Evolutionary conservation across 2,113 vertebrate genomes (phyloP).

Genomic region (Leuciscus idus): DNA sequence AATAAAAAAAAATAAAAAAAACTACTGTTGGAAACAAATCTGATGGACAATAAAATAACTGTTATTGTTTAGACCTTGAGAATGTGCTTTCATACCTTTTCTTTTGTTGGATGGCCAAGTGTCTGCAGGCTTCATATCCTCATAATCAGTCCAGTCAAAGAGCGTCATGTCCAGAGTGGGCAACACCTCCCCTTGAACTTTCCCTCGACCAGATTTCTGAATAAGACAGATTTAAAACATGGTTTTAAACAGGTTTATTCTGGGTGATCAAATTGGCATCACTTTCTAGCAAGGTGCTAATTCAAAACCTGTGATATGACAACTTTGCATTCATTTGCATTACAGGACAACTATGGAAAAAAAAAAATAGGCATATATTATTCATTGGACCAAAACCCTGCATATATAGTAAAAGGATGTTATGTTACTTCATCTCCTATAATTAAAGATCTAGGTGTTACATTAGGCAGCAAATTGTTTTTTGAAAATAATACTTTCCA

Average conservation of each 20-base stretch:
- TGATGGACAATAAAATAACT: neutral
- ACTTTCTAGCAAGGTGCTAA: neutral
- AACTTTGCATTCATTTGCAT: neutral
- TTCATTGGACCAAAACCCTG: neutral
- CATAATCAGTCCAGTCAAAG: conserved; percentile 98
- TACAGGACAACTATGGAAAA: neutral
- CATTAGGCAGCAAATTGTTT: neutral
- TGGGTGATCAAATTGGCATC: neutral
- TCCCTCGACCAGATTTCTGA: conserved; percentile 70
- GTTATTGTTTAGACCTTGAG: neutral
- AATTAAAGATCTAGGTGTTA: neutral
- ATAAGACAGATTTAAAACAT: conserved; percentile 34
- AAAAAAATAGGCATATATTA: neutral
- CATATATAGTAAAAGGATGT: too few relatives aligned
- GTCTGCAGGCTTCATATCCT: conserved; percentile 92
- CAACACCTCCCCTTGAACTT: conserved; percentile 88
- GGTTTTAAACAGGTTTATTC: conserved; percentile 3
- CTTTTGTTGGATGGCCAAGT: conserved; percentile 86
- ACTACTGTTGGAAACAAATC: neutral
- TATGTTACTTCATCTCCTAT: neutral
- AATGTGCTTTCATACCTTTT: conserved; percentile 80
- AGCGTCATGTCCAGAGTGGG: conserved; percentile 95
- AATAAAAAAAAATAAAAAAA: neutral
- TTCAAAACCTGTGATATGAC: neutral
- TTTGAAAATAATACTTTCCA: neutral